A percentile compares a stretch with the other conserved stretches of the same genome.
Evolutionary conservation across 1,140 invertebrate species (phyloP).

Genomic region (Brachionus koreanus): DNA sequence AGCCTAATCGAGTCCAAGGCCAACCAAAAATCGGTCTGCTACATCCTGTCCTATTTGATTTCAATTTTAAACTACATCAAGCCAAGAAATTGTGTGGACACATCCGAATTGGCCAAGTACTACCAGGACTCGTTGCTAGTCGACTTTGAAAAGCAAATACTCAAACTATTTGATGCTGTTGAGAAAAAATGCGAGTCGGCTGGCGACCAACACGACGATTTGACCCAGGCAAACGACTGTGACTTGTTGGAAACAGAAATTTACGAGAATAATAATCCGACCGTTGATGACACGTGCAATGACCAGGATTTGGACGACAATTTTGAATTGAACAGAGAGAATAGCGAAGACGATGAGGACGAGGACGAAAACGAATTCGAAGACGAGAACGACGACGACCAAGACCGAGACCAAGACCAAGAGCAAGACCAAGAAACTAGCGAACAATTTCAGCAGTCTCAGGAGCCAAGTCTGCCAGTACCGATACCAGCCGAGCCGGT

Average conservation of each 20-base stretch:
- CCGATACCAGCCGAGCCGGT: background rate
- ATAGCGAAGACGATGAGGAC: conserved; percentile 77
- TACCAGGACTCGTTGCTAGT: conserved; percentile 59
- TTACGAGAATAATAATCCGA: conserved; percentile 57
- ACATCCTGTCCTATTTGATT: conserved; percentile 70
- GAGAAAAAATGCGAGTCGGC: background rate
- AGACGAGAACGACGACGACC: conserved; percentile 84
- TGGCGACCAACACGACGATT: conserved; percentile 42
- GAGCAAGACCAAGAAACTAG: conserved; percentile 58
- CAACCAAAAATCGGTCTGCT: conserved; percentile 73
- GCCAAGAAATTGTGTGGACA: conserved; percentile 45
- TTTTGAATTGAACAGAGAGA: conserved; percentile 47
- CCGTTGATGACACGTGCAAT: conserved; percentile 14
- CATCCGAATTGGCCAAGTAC: background rate
- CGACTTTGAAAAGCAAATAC: conserved; percentile 72
- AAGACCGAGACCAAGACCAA: too few relatives aligned
- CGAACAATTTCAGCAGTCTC: background rate
- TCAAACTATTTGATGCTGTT: conserved; percentile 61
- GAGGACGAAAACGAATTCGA: conserved; percentile 69
- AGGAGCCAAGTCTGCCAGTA: background rate
- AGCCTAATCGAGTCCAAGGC: conserved; percentile 47
- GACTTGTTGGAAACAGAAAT: background rate
- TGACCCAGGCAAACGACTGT: background rate
- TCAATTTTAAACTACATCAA: conserved; percentile 66
- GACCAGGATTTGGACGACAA: conserved; percentile 24